Evolutionary conservation across 1,140 invertebrate genomes (phyloP).

Genomic region (Gryllus bimaculatus): DNA sequence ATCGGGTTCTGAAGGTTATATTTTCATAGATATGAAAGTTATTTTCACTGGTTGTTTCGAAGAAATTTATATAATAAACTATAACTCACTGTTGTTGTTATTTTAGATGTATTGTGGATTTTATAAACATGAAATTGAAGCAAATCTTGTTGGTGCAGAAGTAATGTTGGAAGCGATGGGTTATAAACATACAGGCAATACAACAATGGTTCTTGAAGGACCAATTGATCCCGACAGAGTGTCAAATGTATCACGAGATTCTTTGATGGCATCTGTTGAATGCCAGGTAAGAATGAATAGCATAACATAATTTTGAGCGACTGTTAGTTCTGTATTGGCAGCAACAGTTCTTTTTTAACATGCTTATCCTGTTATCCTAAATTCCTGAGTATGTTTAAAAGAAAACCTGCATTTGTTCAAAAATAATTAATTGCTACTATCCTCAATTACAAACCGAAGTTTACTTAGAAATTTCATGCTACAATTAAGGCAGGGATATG

Average conservation of each 20-base stretch:
- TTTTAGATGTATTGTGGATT: slow-evolving; percentile 72
- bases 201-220: slow-evolving; percentile 48
- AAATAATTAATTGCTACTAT: not conserved
- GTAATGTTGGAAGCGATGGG: slow-evolving; percentile 71
- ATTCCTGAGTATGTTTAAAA: not conserved
- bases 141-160: slow-evolving; percentile 63
- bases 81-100: slow-evolving; percentile 17
- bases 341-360: too few relatives aligned
- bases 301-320: too few relatives aligned
- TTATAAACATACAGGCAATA: slow-evolving; percentile 51
- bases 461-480: too few relatives aligned
- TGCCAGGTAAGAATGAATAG: slow-evolving; percentile 52
- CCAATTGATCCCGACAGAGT: slow-evolving; percentile 73
- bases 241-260: slow-evolving; percentile 66
- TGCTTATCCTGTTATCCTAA: not conserved
- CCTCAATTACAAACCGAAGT: not conserved
- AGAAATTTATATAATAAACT: not conserved
- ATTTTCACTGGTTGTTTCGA: not conserved
- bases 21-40: not conserved
- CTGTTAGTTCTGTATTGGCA: too few relatives aligned
- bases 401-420: not conserved
- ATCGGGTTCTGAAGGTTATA: slow-evolving; percentile 59
- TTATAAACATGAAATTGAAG: slow-evolving; percentile 76
- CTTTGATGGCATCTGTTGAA: slow-evolving; percentile 79
- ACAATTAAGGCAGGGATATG: too few relatives aligned